Evolutionary conservation across 2,113 vertebrate genomes (phyloP), one percentile per base, ranked within the genome.

Genomic region (Corythaixoides concolor): DNA sequence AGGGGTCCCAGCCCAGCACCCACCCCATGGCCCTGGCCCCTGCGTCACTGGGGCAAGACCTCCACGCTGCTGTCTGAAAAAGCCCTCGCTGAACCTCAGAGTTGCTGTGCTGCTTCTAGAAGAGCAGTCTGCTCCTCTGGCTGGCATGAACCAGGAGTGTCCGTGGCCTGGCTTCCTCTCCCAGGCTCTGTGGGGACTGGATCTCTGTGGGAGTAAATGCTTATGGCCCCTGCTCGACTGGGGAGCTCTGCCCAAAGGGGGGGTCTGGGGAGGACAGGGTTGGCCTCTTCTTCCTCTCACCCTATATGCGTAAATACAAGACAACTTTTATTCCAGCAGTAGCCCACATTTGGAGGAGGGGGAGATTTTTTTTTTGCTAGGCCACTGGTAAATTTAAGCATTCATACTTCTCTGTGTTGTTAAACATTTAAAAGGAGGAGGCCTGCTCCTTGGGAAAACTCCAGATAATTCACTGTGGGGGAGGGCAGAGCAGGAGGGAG

Each of bases 191-290:
- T 11, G 23, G 37, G 62, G 5, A 21, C 27, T 32, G 50, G 8
- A 18, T 41, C 15, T 59, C 20, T 1, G 3, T 15, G 55, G 72
- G 14, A 63, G 12, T 52, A 15, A 62, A 41, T 27, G 45, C 19
- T 50, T 24, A 1, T 19, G 41, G 15, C 4, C 24, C 14, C 0
- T 0, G 0, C 11, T 75, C 1, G 0, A 0, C 21, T 52, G 16
- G 17, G 30, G 16, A 43, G 24, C n/a, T 41, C 52, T 88, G 32
- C 24, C 28, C 30, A 66, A 14, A 76, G 59, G 0, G 59, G 43
- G 28, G 15, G 1, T 45, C n/a, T 80, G 50, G 35, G 55, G 10
- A 33, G n/a, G 7, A 30, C 9, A 16, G 27, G 3, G 5, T 30
- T 87, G 62, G 8, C 16, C 16, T 70, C n/a, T 35, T 67, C 20